Evolutionary conservation across 2,113 vertebrate species (phyloP).

Genomic region (Nanorana parkeri): DNA sequence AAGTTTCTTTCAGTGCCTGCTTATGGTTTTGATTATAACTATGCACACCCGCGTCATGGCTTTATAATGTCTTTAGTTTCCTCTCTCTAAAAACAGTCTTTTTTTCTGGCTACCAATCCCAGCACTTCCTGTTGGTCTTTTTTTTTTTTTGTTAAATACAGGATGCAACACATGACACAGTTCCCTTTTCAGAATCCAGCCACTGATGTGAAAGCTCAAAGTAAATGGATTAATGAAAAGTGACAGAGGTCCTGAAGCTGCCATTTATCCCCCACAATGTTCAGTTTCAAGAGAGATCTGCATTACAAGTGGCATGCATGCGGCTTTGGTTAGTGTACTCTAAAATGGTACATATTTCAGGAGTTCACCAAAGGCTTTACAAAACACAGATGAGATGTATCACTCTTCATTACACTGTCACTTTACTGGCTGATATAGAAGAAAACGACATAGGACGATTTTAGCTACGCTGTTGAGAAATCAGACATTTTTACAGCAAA

Average conservation of each 20-base stretch:
- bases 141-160: constrained; percentile 53
- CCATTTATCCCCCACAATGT: constrained; percentile 26
- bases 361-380: background rate
- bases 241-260: constrained; percentile 49
- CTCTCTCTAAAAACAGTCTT: constrained; percentile 56
- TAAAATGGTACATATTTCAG: background rate
- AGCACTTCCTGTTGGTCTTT: constrained; percentile 56
- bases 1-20: constrained; percentile 46
- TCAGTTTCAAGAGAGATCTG: constrained; percentile 11
- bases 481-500: too few relatives aligned
- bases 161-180: constrained; percentile 58
- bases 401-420: background rate
- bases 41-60: constrained; percentile 48
- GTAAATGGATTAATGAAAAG: constrained; percentile 54
- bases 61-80: constrained; percentile 58
- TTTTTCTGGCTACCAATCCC: constrained; percentile 56
- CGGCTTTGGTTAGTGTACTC: background rate
- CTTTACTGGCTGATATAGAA: too few relatives aligned
- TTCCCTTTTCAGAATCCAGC: constrained; percentile 55
- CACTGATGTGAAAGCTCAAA: constrained; percentile 56
- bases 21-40: constrained; percentile 56
- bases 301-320: background rate
- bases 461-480: too few relatives aligned
- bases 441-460: too few relatives aligned
- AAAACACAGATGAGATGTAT: background rate